Evolutionary conservation across 1,140 invertebrate genomes (phyloP), one percentile per base, ranked within the genome.

Genomic region (Drosophila burlai): DNA sequence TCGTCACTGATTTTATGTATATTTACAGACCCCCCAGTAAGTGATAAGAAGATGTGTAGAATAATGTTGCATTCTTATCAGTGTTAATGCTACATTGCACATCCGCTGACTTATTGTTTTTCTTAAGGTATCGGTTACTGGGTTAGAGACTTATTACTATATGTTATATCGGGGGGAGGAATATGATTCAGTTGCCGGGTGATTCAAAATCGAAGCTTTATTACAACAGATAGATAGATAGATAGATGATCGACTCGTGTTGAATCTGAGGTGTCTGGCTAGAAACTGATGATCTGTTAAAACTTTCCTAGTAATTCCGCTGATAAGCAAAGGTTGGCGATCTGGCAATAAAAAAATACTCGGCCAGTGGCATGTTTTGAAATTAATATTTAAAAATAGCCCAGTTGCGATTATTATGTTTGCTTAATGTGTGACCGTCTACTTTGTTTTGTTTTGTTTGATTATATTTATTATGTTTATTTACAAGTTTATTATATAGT

Each of bases 371-470:
- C 60, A 67, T 86, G 61, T 72, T 82, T 80, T 61, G 31, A 62
- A 68, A 67, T n/a, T 40, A 55, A 46, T 31, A 47, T 67, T 74
- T 74, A 81, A 71, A 81, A 82, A 82, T 81, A 81, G 34, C 16
- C 15, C 11, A 4, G 47, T 57, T 10, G 29, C 31, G 47, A 58
- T 57, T 63, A 69, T 55, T 9, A 36, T 52, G 57, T 63, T 59
- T 54, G 34, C 11, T 58, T 16, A 26, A 31, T 40, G 46, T n/a
- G n/a, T n/a, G n/a, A n/a, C n/a, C n/a, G n/a, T n/a, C n/a, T n/a
- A n/a, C n/a, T n/a, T n/a, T n/a, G n/a, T n/a, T n/a, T n/a, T n/a
- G n/a, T n/a, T n/a, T n/a, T n/a, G n/a, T n/a, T n/a, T n/a, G n/a
- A n/a, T n/a, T n/a, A n/a, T 21, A 21, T 21, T 21, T 21, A 21